Conservation (phyloP, 2,797 vertebrate genomes). For the Chelonia mydas region DNA sequence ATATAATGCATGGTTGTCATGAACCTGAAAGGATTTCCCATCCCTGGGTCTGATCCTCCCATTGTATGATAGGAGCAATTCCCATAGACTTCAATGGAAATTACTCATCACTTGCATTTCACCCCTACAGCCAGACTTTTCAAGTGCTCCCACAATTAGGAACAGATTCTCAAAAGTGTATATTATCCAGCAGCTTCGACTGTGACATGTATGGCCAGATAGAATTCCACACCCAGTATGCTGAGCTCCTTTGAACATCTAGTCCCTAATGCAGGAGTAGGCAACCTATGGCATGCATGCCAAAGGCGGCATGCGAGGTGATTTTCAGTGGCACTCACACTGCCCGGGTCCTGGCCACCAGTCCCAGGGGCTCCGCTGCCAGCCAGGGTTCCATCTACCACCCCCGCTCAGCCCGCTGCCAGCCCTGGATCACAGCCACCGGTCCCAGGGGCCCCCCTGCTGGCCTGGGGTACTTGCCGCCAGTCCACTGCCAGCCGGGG, state of each 20-base stretch:
- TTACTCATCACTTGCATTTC: neutral
- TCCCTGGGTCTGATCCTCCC: neutral
- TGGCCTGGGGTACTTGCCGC: no score
- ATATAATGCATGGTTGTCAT: fast-evolving
- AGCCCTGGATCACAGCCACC: no score
- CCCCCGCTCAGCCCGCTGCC: no score
- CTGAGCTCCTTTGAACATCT: neutral
- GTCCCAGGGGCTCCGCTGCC: no score
- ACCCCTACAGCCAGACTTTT: neutral
- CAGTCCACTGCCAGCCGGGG: no score
- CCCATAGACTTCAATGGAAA: neutral
- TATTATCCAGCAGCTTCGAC: neutral
- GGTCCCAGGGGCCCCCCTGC: no score
- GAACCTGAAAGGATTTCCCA: neutral
- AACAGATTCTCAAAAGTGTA: neutral
- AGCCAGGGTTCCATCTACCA: no score
- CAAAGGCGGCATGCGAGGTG: no score
- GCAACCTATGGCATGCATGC: no score
- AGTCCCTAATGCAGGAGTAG: fast-evolving
- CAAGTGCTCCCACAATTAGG: neutral
- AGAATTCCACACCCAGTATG: neutral
- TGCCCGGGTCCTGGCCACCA: no score
- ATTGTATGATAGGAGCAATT: neutral
- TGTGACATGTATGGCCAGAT: fast-evolving
- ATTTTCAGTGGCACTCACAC: no score